Conservation (phyloP, 2,888 invertebrate species). For the Candidula unifasciata region DNA sequence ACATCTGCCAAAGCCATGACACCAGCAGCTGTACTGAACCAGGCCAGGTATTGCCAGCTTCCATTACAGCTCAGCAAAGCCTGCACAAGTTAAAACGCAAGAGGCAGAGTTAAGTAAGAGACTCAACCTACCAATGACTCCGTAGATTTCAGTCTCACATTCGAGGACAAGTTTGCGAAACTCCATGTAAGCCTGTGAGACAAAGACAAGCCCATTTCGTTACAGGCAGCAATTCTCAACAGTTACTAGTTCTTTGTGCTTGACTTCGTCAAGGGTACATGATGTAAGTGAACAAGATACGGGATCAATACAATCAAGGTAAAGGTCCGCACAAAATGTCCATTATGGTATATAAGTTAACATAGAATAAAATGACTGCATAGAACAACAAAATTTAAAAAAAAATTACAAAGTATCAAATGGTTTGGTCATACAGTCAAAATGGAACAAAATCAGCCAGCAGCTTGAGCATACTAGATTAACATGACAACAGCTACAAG, state of each 20-base stretch:
- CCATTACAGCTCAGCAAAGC: neutral
- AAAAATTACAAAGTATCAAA: too few species aligned
- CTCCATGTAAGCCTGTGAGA: constrained; percentile 49
- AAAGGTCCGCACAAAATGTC: too few species aligned
- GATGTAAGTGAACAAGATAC: neutral
- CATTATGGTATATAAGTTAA: too few species aligned
- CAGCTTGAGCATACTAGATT: too few species aligned
- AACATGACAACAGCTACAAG: too few species aligned
- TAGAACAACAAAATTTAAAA: too few species aligned
- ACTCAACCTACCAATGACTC: constrained; percentile 50
- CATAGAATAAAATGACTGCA: too few species aligned
- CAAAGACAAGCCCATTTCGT: constrained; percentile 42
- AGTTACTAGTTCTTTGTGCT: constrained; percentile 2
- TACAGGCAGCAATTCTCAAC: constrained; percentile 35
- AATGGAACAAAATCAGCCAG: too few species aligned
- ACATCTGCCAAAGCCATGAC: neutral
- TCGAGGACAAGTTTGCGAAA: constrained; percentile 49
- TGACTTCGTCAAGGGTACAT: neutral
- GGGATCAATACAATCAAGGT: too few species aligned
- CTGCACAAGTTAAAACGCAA: neutral
- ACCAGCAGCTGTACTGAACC: neutral
- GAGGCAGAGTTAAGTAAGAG: neutral
- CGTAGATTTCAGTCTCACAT: constrained; percentile 51
- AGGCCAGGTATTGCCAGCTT: neutral
- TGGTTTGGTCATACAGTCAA: too few species aligned